phyloP scores from a whole-genome alignment of 2,113 vertebrate species.

The Osmerus eperlanus region DNA sequence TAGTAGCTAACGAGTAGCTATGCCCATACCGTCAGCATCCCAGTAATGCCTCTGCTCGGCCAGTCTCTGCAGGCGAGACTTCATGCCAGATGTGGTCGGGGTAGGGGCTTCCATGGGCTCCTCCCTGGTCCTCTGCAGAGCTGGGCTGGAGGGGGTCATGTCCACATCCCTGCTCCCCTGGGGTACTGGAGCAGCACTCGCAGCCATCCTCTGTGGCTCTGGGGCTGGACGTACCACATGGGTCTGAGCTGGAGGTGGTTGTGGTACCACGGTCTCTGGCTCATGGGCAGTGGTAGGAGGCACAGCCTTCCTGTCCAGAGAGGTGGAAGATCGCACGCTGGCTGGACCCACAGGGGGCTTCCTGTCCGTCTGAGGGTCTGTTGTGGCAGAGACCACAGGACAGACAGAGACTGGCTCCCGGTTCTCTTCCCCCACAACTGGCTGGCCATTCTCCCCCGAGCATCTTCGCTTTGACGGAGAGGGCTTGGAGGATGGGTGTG shows the following conservation, averaged over 20 bases:
- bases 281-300: constrained; percentile 7
- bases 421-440: constrained; percentile 72
- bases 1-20: not conserved
- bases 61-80: constrained; percentile 83
- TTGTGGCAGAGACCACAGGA: constrained; percentile 15
- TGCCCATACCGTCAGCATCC: constrained; percentile 71
- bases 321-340: constrained; percentile 26
- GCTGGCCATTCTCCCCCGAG: constrained; percentile 69
- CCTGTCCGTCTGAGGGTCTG: constrained; percentile 61
- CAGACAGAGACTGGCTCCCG: constrained; percentile 54
- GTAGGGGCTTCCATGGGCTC: constrained; percentile 23
- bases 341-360: constrained; percentile 47
- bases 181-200: not conserved
- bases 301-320: constrained; percentile 36
- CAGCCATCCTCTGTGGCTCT: constrained; percentile 8
- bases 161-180: constrained; percentile 25
- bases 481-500: constrained; percentile 78
- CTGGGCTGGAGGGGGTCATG: not conserved
- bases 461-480: constrained; percentile 89
- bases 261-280: constrained; percentile 5
- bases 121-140: constrained; percentile 35
- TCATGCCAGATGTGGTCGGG: constrained; percentile 63
- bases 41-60: constrained; percentile 83
- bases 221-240: not conserved
- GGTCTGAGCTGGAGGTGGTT: not conserved